Base-by-base conservation (phyloP, 2,113 vertebrate genomes). In the Callopanchax toddi region DNA sequence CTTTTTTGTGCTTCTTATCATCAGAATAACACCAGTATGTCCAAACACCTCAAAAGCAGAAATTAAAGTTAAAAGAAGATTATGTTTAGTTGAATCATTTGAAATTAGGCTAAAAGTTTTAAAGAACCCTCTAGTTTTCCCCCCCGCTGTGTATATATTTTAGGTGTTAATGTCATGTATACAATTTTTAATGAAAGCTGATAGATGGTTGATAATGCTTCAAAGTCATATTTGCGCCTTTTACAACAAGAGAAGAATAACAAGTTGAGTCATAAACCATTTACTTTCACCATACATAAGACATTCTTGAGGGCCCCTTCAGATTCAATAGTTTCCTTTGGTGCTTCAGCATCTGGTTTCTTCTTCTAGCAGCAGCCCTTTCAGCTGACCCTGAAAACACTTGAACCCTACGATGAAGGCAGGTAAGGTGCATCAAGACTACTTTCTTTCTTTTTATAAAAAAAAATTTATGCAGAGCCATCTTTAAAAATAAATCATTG, bases 321-420 rank as follows among this genome's bases (percentile, higher is more conserved):
- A 74, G 25, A 59, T 76, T 55, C 59, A 51, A 74, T 82, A 74
- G 80, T 79, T 77, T 71, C 61, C 74, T 48, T 46, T 3, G 54
- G 69, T 59, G 72, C 74, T 79, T 81, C 76, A 82, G 58, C 63
- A 74, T 76, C 64, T 68, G 53, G 79, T 78, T 80, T 82, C 78
- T 59, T 75, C 63, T 71, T 50, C 37, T 16, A 74, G 46, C 26
- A 50, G 58, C 66, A 42, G 60, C 53, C 32, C 78, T 79, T 72
- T 79, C 45, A 70, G 62, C 49, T 73, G 80, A 86, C 76, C 74
- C 76, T 26, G 13, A 54, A 55, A 66, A 77, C 77, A 67, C 67
- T 85, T 40, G 55, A 11, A 59, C 32, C 42, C 36, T 7, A 16
- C 18, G 52, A 63, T 1, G 13, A 46, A 74, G 20, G 52, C 49